These are phyloP conservation scores for Heterodera filipjevi DNA, from an alignment of 2,888 invertebrate genomes.

Conservation along the genomic window DNA sequence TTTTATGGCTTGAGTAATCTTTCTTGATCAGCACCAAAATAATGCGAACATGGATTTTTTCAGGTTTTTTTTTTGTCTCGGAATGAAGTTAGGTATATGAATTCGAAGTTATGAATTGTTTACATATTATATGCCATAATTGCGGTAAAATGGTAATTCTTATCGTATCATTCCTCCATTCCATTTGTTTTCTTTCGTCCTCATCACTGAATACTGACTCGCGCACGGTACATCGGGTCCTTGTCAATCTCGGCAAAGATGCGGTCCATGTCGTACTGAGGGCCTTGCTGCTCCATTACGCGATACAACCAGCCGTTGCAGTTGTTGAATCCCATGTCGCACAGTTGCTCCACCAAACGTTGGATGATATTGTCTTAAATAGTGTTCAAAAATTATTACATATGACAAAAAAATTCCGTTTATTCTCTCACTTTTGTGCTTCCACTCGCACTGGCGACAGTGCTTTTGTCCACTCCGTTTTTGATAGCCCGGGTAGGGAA, in stretches of 20 bases:
- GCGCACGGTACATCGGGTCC: conserved; percentile 25
- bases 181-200: not conserved
- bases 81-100: too few species aligned
- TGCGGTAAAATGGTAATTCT: too few species aligned
- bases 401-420: too few species aligned
- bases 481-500: conserved; percentile 24
- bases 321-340: conserved; percentile 42
- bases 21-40: too few species aligned
- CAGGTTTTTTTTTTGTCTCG: too few species aligned
- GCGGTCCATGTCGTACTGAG: conserved; percentile 31
- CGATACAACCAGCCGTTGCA: conserved; percentile 40
- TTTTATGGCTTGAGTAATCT: too few species aligned
- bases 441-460: conserved; percentile 15
- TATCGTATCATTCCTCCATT: not conserved
- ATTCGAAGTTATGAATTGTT: too few species aligned
- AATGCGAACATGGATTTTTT: too few species aligned
- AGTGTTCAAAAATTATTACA: too few species aligned
- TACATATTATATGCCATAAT: too few species aligned
- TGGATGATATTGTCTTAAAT: not conserved
- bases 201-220: not conserved
- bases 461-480: not conserved
- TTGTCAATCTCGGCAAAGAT: conserved; percentile 30
- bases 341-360: conserved; percentile 32
- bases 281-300: conserved; percentile 28
- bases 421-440: conserved; percentile 16